Percentiles rank a stretch among this genome's conserved stretches.
Evolutionary conservation across 2,888 invertebrate species (phyloP).

Genomic region (Drosophila subquinaria): DNA sequence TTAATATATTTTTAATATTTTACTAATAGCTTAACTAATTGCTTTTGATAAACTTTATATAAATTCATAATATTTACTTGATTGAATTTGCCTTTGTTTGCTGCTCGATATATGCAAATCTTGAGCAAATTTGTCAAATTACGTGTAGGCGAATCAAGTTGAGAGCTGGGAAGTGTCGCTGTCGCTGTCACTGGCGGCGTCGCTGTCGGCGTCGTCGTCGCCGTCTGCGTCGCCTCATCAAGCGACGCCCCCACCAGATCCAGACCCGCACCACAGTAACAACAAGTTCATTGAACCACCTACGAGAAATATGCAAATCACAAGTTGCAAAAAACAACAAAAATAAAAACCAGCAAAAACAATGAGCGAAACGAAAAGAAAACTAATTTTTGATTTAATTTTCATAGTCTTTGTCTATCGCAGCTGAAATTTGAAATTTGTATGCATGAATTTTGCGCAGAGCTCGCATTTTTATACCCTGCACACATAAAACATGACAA

Average conservation of each 20-base stretch:
- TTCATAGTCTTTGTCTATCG: conserved; percentile 67
- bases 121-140: conserved; percentile 74
- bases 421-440: conserved; percentile 30
- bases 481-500: not conserved
- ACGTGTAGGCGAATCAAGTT: conserved; percentile 67
- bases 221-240: conserved; percentile 55
- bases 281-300: conserved; percentile 80
- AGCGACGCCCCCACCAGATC: conserved; percentile 63
- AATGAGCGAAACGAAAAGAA: conserved; percentile 62
- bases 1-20: too few relatives aligned
- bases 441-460: conserved; percentile 49
- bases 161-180: conserved; percentile 46
- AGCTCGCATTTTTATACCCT: conserved; percentile 35
- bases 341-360: conserved; percentile 44
- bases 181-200: conserved; percentile 25
- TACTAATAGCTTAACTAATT: conserved; percentile 27
- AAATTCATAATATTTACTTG: conserved; percentile 31
- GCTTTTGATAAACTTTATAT: conserved; percentile 14
- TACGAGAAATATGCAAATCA: conserved; percentile 80
- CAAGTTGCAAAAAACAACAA: conserved; percentile 60
- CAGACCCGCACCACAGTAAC: conserved; percentile 35
- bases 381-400: conserved; percentile 69
- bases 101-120: conserved; percentile 62
- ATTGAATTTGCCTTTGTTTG: conserved; percentile 53
- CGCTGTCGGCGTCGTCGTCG: conserved; percentile 28